Evolutionary conservation across 2,888 invertebrate genomes (phyloP).

Genomic region (Cryptocheilus praepositus): DNA sequence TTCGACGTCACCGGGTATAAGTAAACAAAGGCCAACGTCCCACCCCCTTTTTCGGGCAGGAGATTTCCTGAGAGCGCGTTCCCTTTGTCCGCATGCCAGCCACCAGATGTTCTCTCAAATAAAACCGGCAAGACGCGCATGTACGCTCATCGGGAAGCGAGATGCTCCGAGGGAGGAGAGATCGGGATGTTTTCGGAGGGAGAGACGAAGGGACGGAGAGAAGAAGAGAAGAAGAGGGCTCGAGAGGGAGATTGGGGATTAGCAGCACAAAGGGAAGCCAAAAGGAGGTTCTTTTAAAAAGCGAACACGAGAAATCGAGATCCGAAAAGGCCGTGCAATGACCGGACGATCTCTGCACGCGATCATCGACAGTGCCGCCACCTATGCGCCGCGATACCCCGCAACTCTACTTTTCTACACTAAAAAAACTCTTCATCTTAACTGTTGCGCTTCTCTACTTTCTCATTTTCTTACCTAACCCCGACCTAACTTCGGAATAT

Average conservation of each 20-base stretch:
- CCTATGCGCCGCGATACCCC: neutral
- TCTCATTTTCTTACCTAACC: no score
- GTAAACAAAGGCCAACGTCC: slow-evolving; percentile 43
- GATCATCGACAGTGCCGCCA: slow-evolving; percentile 45
- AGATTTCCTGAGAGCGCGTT: slow-evolving; percentile 54
- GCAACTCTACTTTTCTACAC: no score
- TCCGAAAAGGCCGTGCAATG: slow-evolving; percentile 65
- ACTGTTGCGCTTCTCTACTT: no score
- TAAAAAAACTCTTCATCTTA: no score
- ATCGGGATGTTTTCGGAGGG: slow-evolving; percentile 17
- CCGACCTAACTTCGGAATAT: no score
- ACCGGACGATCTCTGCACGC: slow-evolving; percentile 61
- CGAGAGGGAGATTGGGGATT: slow-evolving; percentile 50
- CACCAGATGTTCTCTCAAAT: slow-evolving; percentile 67
- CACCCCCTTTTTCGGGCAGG: slow-evolving; percentile 43
- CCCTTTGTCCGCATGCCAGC: slow-evolving; percentile 62
- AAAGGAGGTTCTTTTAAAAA: slow-evolving; percentile 45
- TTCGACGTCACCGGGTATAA: slow-evolving; percentile 51
- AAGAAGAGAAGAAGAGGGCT: slow-evolving; percentile 31
- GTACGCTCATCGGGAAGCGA: slow-evolving; percentile 37
- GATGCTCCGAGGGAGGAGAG: slow-evolving; percentile 5
- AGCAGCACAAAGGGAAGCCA: slow-evolving; percentile 63
- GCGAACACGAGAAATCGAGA: slow-evolving; percentile 60
- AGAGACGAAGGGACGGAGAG: slow-evolving; percentile 25
- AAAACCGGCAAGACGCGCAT: slow-evolving; percentile 58